Conservation (phyloP, 1,140 invertebrate genomes). For the Samia ricini region DNA sequence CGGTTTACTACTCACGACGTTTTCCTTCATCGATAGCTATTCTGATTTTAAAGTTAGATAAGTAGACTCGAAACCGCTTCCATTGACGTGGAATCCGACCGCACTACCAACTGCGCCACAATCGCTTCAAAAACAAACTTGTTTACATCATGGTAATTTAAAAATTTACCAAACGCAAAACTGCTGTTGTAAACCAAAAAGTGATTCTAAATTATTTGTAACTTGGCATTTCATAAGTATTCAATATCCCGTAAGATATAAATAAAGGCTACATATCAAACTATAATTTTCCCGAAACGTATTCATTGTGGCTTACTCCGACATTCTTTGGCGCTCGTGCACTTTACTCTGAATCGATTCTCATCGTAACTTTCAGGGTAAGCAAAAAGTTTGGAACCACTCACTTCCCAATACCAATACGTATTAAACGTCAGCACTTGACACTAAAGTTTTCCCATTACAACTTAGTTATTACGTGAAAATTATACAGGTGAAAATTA, state of each 20-base stretch:
- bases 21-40: too few species aligned
- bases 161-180: too few species aligned
- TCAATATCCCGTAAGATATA: background rate
- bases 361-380: slow-evolving; percentile 17
- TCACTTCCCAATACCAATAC: slow-evolving; percentile 17
- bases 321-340: background rate
- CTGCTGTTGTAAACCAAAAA: too few species aligned
- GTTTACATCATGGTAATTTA: too few species aligned
- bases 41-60: too few species aligned
- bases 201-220: too few species aligned
- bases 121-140: too few species aligned
- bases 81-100: too few species aligned
- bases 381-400: slow-evolving; percentile 23
- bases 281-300: background rate
- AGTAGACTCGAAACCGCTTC: too few species aligned
- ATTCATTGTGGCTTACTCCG: background rate
- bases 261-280: background rate
- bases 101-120: too few species aligned
- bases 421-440: slow-evolving; percentile 16
- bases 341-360: slow-evolving; percentile 5
- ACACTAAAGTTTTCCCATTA: slow-evolving; percentile 30
- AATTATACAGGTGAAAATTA: slow-evolving; percentile 13
- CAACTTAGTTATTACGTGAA: slow-evolving; percentile 22
- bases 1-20: too few species aligned
- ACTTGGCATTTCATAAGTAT: background rate